Evolutionary conservation across 2,888 invertebrate genomes (phyloP).

Genomic region (Antheraea assamensis): DNA sequence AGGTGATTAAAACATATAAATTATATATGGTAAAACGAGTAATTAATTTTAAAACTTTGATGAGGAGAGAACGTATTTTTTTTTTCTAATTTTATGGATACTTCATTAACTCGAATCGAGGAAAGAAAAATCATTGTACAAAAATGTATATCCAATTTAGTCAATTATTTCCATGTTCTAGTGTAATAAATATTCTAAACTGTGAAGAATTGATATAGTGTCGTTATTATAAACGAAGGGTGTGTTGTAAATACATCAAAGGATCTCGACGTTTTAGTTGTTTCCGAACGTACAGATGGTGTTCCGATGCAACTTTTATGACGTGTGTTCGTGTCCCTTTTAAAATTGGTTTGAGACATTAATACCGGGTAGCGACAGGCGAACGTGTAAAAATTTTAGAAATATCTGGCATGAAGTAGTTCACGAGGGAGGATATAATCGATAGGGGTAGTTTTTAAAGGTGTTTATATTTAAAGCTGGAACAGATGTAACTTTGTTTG

Average conservation of each 20-base stretch:
- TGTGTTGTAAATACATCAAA: conserved; percentile 15
- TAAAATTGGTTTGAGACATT: conserved; percentile 8
- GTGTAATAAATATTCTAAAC: conserved; percentile 10
- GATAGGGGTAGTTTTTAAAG: not conserved
- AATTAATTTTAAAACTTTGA: not conserved
- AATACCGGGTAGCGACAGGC: conserved; percentile 8
- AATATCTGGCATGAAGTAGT: not conserved
- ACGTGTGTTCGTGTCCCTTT: conserved; percentile 5
- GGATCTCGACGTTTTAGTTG: conserved; percentile 14
- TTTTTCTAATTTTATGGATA: not conserved
- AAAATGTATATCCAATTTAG: conserved; percentile 2
- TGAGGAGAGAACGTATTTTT: not conserved
- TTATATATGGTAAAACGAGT: too few relatives aligned
- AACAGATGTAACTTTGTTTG: not conserved
- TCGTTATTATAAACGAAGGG: conserved; percentile 12
- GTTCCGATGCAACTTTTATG: conserved; percentile 12
- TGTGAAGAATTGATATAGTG: conserved; percentile 3
- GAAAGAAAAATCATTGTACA: not conserved
- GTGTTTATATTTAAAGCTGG: not conserved
- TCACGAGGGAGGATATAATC: not conserved
- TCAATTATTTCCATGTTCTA: conserved; percentile 5
- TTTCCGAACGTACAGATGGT: conserved; percentile 8
- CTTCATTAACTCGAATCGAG: not conserved
- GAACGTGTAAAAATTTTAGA: conserved; percentile 6
- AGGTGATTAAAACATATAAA: too few relatives aligned